Evolutionary conservation across 2,888 invertebrate genomes (phyloP).

Genomic region (Endotricha flammealis): DNA sequence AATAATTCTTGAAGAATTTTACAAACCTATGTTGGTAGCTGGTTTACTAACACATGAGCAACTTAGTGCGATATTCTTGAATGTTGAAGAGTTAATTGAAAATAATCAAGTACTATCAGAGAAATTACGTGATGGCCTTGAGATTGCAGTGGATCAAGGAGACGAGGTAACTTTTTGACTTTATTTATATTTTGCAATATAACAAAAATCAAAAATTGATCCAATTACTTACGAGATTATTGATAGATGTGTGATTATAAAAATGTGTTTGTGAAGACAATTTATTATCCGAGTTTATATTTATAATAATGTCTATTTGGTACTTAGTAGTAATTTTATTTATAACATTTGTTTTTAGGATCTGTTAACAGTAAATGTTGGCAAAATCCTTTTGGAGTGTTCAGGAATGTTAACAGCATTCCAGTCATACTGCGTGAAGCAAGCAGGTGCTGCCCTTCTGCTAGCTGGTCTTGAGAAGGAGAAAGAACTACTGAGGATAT

Average conservation of each 20-base stretch:
- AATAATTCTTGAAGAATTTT: slow-evolving; percentile 95
- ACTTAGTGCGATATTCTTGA: slow-evolving; percentile 93
- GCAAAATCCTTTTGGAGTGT: slow-evolving; percentile 92
- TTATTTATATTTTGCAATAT: no score
- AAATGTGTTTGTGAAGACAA: no score
- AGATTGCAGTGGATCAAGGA: slow-evolving; percentile 89
- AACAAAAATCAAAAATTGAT: no score
- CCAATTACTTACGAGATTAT: no score
- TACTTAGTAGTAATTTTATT: no score
- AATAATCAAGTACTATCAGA: slow-evolving; percentile 92
- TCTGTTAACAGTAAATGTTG: slow-evolving; percentile 92
- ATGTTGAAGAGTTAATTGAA: slow-evolving; percentile 93
- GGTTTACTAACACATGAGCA: slow-evolving; percentile 94
- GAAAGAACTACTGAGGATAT: slow-evolving; percentile 94
- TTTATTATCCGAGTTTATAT: no score
- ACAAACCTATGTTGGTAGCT: slow-evolving; percentile 94
- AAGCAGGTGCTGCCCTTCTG: slow-evolving; percentile 92
- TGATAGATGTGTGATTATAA: no score
- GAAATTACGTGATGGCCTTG: slow-evolving; percentile 90
- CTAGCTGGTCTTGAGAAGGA: slow-evolving; percentile 95
- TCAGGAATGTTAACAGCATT: slow-evolving; percentile 96
- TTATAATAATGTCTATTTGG: no score
- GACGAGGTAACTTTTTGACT: slow-evolving; percentile 73
- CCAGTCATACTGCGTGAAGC: slow-evolving; percentile 95
- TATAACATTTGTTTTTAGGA: slow-evolving; percentile 78